phyloP scores from a whole-genome alignment of 1,140 invertebrate species.

The Penaeus japonicus region DNA sequence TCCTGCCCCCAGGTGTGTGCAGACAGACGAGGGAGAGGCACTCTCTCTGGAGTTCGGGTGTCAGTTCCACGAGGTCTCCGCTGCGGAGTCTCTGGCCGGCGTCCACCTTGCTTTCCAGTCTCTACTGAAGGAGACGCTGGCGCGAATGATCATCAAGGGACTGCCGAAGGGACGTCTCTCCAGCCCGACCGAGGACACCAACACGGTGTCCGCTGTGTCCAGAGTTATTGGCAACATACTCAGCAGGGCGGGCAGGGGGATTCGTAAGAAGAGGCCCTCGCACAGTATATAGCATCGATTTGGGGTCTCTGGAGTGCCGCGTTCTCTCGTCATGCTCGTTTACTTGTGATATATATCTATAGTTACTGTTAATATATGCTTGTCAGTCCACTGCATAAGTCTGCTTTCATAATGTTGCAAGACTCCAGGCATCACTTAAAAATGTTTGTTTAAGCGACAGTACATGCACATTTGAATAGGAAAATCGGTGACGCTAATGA shows the following conservation, averaged over 20 bases:
- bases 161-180: slow-evolving; percentile 76
- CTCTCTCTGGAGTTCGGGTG: slow-evolving; percentile 79
- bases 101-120: slow-evolving; percentile 82
- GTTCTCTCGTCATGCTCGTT: too few relatives aligned
- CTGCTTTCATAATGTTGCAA: too few relatives aligned
- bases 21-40: slow-evolving; percentile 82
- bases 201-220: slow-evolving; percentile 76
- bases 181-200: slow-evolving; percentile 63
- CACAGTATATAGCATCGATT: slow-evolving; percentile 70
- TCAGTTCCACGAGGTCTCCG: slow-evolving; percentile 86
- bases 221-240: slow-evolving; percentile 81
- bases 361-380: too few relatives aligned
- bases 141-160: slow-evolving; percentile 75
- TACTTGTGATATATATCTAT: too few relatives aligned
- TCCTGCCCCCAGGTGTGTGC: slow-evolving; percentile 70
- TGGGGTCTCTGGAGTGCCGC: too few relatives aligned
- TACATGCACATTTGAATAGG: too few relatives aligned
- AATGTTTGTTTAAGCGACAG: too few relatives aligned
- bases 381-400: too few relatives aligned
- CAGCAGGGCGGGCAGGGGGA: slow-evolving; percentile 74
- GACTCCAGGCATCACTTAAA: too few relatives aligned
- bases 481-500: too few relatives aligned
- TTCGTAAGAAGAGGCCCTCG: slow-evolving; percentile 76
- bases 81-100: slow-evolving; percentile 80
- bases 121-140: slow-evolving; percentile 75